Evolutionary conservation across 2,797 vertebrate genomes (phyloP), one percentile per base, ranked within the genome.

Genomic region (Tapirus indicus): DNA sequence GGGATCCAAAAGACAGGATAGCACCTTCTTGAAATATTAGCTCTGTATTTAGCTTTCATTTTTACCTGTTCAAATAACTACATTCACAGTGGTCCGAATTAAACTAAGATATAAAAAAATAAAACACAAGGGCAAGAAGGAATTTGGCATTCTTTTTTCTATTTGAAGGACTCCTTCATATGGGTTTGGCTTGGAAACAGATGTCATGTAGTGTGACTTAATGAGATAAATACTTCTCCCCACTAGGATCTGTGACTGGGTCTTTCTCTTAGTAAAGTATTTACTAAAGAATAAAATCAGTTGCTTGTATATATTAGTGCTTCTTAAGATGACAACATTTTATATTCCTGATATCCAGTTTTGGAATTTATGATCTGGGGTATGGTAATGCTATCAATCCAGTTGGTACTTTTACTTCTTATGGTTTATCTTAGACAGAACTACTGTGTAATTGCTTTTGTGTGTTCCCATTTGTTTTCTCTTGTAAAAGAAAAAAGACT

Each of bases 391-490:
- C 32, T 66, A 60, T 92, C 41, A 71, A 17, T 88, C 12, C 6
- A 88, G 14, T 58, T 41, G 44, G n/a, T 75, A 79, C 13, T 80
- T 93, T 75, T 52, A 84, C 23, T 93, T 96, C 32, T 85, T 62
- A 35, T 56, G 35, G 47, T 66, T 88, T 62, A 54, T 58, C 77
- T 95, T 78, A 93, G 89, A 82, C 9, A 87, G 38, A 44, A 82
- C 68, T 52, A 38, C n/a, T 88, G 9, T 82, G 44, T 38, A 92
- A 95, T 87, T 90, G 79, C 77, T 93, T 88, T 60, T 97, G 84
- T 97, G 94, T 60, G 75, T 98, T 98, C 75, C 75, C 78, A 69
- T 97, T 98, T 98, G 68, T 95, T 92, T 85, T 97, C 80, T 93
- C 75, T 94, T 94, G 25, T n/a, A 41, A 97, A 93, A 97, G 92